phyloP scores from a whole-genome alignment of 2,797 vertebrate genomes.

The Danio choprae region DNA sequence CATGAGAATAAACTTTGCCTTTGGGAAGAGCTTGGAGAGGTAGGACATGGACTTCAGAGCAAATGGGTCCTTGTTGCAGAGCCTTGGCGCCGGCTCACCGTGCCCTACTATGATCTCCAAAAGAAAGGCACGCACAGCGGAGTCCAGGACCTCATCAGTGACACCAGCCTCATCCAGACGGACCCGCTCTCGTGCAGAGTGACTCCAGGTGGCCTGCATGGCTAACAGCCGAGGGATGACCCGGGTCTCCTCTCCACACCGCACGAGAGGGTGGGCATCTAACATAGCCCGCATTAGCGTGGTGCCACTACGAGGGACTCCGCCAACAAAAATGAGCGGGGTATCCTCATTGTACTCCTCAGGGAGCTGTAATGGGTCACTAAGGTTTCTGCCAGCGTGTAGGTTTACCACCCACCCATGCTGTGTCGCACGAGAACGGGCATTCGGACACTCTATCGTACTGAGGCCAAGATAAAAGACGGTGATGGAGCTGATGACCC shows the following conservation, averaged over 20 bases:
- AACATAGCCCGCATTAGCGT: constrained; percentile 98
- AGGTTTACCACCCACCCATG: constrained; percentile 69
- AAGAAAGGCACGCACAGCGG: constrained; percentile 94
- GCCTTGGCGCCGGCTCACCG: constrained; percentile 91
- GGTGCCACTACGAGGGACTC: constrained; percentile 95
- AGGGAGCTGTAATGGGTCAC: constrained; percentile 71
- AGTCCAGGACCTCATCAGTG: constrained; percentile 94
- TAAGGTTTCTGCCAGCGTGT: constrained; percentile 72
- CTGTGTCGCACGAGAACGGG: constrained; percentile 82
- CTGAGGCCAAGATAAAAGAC: constrained; percentile 95
- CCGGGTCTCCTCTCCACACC: constrained; percentile 94
- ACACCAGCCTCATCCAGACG: constrained; percentile 94
- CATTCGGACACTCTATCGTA: constrained; percentile 93
- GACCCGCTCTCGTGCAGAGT: constrained; percentile 93
- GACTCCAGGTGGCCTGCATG: constrained; percentile 97
- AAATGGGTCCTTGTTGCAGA: constrained; percentile 99
- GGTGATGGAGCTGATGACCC: constrained; percentile 91
- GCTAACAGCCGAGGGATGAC: constrained; percentile 95
- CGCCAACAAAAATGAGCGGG: constrained; percentile 95
- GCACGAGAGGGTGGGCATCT: constrained; percentile 92
- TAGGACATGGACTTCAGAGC: constrained; percentile 95
- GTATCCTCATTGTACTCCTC: constrained; percentile 91
- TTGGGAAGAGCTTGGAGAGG: constrained; percentile 94
- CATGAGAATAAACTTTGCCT: constrained; percentile 96
- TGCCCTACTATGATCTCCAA: constrained; percentile 97